Evolutionary conservation across 2,113 vertebrate species (phyloP).

Genomic region (Strix uralensis): DNA sequence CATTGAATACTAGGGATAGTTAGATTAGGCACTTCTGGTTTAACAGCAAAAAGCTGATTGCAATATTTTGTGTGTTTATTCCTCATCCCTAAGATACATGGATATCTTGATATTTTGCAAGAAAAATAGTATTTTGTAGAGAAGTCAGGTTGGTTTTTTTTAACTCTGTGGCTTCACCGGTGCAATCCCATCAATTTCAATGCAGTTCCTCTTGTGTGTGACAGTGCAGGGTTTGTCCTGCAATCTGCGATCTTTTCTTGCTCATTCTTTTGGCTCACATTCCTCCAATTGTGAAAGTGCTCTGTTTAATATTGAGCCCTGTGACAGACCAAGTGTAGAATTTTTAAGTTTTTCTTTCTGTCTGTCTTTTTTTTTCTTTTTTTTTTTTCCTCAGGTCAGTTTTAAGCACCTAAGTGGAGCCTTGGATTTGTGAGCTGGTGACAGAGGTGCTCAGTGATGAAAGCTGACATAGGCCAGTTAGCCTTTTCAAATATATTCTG

Average conservation of each 20-base stretch:
- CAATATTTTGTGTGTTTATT: neutral
- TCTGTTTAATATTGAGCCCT: neutral
- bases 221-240: neutral
- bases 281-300: neutral
- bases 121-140: neutral
- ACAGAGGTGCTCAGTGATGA: neutral
- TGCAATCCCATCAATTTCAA: neutral
- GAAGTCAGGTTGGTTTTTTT: neutral
- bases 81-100: neutral
- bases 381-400: neutral
- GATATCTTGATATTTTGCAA: neutral
- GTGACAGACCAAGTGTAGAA: neutral
- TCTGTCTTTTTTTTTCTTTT: no score
- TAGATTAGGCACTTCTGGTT: neutral
- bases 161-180: neutral
- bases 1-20: neutral
- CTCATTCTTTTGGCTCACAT: neutral
- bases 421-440: neutral
- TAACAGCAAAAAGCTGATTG: neutral
- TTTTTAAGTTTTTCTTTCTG: neutral
- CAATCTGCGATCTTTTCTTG: neutral
- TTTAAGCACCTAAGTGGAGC: neutral
- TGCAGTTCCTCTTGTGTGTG: neutral
- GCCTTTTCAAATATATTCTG: neutral
- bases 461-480: neutral